Evolutionary conservation across 2,113 vertebrate species (phyloP).

Genomic region (Phocoena phocoena): DNA sequence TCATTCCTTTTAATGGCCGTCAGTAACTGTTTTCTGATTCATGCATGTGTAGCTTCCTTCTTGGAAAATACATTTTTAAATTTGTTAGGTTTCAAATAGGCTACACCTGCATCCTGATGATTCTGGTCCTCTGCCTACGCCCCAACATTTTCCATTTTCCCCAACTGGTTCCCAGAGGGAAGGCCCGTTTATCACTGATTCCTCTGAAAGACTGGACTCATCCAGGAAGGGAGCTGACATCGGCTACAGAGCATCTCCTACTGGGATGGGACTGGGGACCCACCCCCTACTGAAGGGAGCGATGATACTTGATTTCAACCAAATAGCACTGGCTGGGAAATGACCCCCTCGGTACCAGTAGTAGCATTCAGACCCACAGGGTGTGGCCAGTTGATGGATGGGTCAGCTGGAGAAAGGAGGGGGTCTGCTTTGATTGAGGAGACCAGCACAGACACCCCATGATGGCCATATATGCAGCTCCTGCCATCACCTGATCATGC

Average conservation of each 20-base stretch:
- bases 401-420: not conserved
- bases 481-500: accelerated
- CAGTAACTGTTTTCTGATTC: not conserved
- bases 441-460: not conserved
- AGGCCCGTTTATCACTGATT: accelerated
- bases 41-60: not conserved
- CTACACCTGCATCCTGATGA: not conserved
- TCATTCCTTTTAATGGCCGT: not conserved
- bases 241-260: not conserved
- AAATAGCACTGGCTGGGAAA: not conserved
- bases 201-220: not conserved
- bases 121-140: not conserved
- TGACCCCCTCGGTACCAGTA: not conserved
- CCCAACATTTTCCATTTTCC: no score
- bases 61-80: not conserved
- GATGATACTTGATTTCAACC: not conserved
- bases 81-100: not conserved
- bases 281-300: not conserved
- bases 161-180: not conserved
- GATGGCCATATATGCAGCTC: accelerated
- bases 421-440: not conserved
- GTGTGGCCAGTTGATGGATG: not conserved
- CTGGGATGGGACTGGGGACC: no score
- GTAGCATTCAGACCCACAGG: not conserved
- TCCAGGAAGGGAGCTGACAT: not conserved